Conservation (phyloP, 2,113 vertebrate species). For the Aegithalos caudatus region DNA sequence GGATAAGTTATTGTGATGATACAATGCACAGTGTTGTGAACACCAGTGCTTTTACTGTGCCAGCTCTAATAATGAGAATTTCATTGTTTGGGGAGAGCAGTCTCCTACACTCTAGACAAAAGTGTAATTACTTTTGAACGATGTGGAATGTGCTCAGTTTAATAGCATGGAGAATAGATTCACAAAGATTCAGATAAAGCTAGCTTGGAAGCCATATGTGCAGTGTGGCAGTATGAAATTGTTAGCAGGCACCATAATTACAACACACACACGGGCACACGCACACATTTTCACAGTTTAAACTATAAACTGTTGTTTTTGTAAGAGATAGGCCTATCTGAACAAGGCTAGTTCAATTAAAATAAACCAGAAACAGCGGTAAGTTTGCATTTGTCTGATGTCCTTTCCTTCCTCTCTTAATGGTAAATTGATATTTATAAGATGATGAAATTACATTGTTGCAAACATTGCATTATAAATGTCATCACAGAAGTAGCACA, state of each 20-base stretch:
- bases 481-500: slow-evolving; percentile 40
- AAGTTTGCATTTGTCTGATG: slow-evolving; percentile 17
- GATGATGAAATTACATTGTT: slow-evolving; percentile 64
- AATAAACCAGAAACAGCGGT: slow-evolving; percentile 48
- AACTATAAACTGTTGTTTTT: slow-evolving; percentile 69
- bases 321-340: slow-evolving; percentile 67
- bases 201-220: slow-evolving; percentile 72
- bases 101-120: slow-evolving; percentile 75
- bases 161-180: slow-evolving; percentile 75
- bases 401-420: slow-evolving; percentile 39
- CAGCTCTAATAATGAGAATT: slow-evolving; percentile 77
- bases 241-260: slow-evolving; percentile 69
- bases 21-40: slow-evolving; percentile 66
- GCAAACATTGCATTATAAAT: slow-evolving; percentile 52
- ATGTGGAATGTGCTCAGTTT: slow-evolving; percentile 73
- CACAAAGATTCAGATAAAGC: slow-evolving; percentile 76
- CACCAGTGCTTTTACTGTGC: slow-evolving; percentile 67
- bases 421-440: slow-evolving; percentile 75
- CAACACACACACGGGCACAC: neutral
- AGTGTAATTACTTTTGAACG: slow-evolving; percentile 79
- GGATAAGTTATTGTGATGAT: slow-evolving; percentile 64
- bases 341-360: slow-evolving; percentile 61
- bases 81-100: slow-evolving; percentile 74
- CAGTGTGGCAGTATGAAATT: slow-evolving; percentile 69
- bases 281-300: slow-evolving; percentile 64